Conservation (phyloP, 1,140 invertebrate species). For the Macrobrachium nipponense region DNA sequence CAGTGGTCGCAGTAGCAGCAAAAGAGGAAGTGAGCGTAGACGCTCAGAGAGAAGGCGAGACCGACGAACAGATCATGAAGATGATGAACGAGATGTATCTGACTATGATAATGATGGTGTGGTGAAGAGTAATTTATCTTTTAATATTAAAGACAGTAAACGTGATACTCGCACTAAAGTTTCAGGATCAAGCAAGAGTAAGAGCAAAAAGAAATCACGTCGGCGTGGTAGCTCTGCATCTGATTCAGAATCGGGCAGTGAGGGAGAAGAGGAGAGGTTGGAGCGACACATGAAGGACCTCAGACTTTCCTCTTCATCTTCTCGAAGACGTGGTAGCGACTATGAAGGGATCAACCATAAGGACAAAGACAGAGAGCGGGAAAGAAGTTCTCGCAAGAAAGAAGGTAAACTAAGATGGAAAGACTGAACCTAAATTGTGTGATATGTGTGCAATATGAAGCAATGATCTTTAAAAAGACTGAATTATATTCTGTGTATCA, state of each 20-base stretch:
- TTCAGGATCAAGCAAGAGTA: constrained; percentile 55
- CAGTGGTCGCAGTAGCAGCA: constrained; percentile 66
- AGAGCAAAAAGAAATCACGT: constrained; percentile 60
- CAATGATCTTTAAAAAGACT: constrained; percentile 50
- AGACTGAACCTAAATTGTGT: constrained; percentile 55
- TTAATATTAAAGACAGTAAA: constrained; percentile 55
- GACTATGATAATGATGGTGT: constrained; percentile 61
- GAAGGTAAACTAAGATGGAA: constrained; percentile 64
- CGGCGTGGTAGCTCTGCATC: constrained; percentile 55
- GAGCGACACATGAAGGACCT: constrained; percentile 60
- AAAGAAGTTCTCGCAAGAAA: constrained; percentile 62
- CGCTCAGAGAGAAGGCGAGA: constrained; percentile 55
- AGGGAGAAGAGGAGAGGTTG: constrained; percentile 53
- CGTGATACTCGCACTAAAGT: constrained; percentile 56
- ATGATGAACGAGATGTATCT: constrained; percentile 51
- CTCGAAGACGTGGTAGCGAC: constrained; percentile 50
- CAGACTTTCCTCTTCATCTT: constrained; percentile 52
- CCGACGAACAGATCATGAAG: constrained; percentile 59
- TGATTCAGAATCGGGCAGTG: constrained; percentile 51
- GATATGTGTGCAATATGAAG: constrained; percentile 38
- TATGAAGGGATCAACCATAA: constrained; percentile 60
- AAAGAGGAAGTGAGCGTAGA: constrained; percentile 43
- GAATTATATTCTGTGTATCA: constrained; percentile 57
- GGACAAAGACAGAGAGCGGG: constrained; percentile 61
- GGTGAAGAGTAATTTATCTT: constrained; percentile 50